phyloP scores from a whole-genome alignment of 2,888 invertebrate genomes.

The Nomada ferruginata region DNA sequence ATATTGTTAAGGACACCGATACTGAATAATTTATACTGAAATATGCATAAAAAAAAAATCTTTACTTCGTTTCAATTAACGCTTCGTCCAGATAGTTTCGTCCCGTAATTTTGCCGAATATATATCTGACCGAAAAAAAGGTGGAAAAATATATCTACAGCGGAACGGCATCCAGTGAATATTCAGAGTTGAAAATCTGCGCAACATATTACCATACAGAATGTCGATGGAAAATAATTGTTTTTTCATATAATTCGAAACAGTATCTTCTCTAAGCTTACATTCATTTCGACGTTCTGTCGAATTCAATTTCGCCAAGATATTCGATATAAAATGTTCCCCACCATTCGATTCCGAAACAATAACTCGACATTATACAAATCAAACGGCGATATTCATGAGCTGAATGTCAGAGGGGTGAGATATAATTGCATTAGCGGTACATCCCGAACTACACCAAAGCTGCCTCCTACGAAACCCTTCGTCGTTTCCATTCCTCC shows the following conservation, averaged over 20 bases:
- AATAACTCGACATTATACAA: conserved; percentile 74
- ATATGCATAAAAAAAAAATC: conserved; percentile 46
- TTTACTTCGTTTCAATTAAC: conserved; percentile 47
- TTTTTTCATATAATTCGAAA: background rate
- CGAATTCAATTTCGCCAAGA: conserved; percentile 28
- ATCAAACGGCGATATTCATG: conserved; percentile 75
- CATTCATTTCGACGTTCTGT: background rate
- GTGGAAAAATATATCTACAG: background rate
- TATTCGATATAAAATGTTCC: conserved; percentile 39
- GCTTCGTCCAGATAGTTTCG: conserved; percentile 21
- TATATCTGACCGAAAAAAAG: background rate
- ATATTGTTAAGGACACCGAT: conserved; percentile 48
- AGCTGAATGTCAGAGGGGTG: conserved; percentile 61
- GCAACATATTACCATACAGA: background rate
- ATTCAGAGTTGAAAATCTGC: conserved; percentile 25
- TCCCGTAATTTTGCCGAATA: conserved; percentile 28
- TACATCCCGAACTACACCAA: conserved; percentile 62
- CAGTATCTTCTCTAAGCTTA: background rate
- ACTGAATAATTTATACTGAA: conserved; percentile 62
- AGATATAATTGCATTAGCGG: conserved; percentile 69
- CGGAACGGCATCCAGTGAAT: background rate
- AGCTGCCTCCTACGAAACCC: conserved; percentile 55
- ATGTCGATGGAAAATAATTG: conserved; percentile 2
- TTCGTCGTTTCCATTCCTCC: conserved; percentile 51
- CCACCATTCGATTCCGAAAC: conserved; percentile 60